Base-by-base conservation (phyloP, 2,113 vertebrate genomes). In the Amphiprion ocellaris region DNA sequence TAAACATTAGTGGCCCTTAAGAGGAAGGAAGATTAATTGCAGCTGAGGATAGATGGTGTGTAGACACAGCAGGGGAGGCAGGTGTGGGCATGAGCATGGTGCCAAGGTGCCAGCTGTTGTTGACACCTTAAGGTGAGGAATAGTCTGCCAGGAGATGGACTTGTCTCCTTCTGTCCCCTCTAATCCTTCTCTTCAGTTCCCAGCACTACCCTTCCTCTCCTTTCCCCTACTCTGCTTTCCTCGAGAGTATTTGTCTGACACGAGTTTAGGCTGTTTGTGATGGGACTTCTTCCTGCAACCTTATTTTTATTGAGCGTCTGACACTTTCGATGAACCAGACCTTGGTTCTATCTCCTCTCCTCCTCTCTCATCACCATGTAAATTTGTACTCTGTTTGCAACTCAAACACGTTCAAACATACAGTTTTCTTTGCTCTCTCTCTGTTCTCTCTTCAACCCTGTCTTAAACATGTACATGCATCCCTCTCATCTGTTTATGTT, bases 261-360 rank as follows among this genome's bases (percentile, higher is more conserved):
- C 12, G 56, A 84, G 74, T 84, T 87, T 61, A 50, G 69, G 47
- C 28, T 83, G 86, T 76, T 76, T 81, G 69, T 87, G 83, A 79
- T 77, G 54, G 81, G n/a, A 73, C 49, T 76, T 66, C 62, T 75
- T 77, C 73, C 60, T 28, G 50, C 69, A 75, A 52, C 68, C 79
- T 78, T 87, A 84, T 82, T 86, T 87, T 85, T 86, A 90, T 91
- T 84, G 86, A 90, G 53, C 28, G 26, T 41, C 82, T 91, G 81
- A 86, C 87, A 85, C 87, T 73, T 75, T 77, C 8, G n/a, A 85
- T 88, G 74, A 89, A 83, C 76, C 55, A 68, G 54, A 56, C 61
- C 54, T 47, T 14, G 11, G 65, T 61, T 84, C 49, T 55, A 23
- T 72, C 68, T 8, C 19, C 58, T 49, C 70, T 79, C 78, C 66